These are phyloP conservation scores for Mus caroli DNA, from an alignment of 2,797 vertebrate genomes.

Conservation along the genomic window DNA sequence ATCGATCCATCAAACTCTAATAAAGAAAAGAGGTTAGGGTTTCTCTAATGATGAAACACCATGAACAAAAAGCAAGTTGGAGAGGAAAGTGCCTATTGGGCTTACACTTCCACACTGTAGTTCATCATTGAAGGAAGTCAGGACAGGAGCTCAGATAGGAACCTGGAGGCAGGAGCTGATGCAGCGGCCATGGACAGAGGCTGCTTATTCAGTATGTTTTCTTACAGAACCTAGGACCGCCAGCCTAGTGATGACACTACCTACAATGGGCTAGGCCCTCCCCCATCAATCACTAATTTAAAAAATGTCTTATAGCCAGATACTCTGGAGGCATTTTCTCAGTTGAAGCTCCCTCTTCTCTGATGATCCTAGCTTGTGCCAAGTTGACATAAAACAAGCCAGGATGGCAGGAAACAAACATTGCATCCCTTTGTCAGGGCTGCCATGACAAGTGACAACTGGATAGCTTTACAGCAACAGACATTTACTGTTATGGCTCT, in stretches of 20 bases:
- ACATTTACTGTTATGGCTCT: too few relatives aligned
- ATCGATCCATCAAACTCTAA: not conserved
- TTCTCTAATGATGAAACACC: not conserved
- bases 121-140: not conserved
- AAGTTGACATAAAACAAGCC: not conserved
- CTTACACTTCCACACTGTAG: not conserved
- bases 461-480: not conserved
- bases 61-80: not conserved
- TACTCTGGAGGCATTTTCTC: not conserved
- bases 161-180: not conserved
- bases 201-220: not conserved
- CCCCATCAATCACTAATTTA: not conserved
- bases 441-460: not conserved
- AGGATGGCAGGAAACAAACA: not conserved
- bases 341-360: not conserved
- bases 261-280: not conserved
- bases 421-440: not conserved
- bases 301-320: not conserved
- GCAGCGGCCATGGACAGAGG: accelerated
- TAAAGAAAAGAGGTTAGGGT: not conserved
- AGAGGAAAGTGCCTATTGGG: not conserved
- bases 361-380: not conserved
- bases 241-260: too few relatives aligned
- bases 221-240: not conserved
- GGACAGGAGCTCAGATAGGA: not conserved